Percentiles rank a stretch among this genome's conserved stretches.
These are phyloP conservation scores for Toxostoma redivivum DNA, from an alignment of 2,113 vertebrate genomes.

Conservation along the genomic window DNA sequence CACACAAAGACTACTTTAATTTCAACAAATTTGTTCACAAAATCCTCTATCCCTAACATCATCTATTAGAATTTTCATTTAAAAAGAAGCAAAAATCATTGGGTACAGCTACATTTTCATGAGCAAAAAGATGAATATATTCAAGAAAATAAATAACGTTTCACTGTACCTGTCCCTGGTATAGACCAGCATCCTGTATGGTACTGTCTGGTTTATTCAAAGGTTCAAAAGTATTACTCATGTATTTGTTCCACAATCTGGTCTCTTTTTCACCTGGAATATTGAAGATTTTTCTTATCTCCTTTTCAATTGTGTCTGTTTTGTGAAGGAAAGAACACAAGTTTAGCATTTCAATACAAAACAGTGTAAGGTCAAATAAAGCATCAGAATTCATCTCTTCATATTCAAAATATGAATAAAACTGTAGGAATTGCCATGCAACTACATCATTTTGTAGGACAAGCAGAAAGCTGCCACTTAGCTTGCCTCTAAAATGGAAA, in stretches of 20 bases:
- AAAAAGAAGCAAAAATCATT: background rate
- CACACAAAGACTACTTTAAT: background rate
- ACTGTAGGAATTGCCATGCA: background rate
- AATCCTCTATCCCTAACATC: background rate
- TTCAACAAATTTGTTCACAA: background rate
- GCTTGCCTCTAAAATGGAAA: background rate
- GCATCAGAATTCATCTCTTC: background rate
- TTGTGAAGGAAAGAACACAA: conserved; percentile 40
- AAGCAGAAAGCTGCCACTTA: background rate
- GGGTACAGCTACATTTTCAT: background rate
- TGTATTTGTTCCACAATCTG: conserved; percentile 98
- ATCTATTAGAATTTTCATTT: background rate
- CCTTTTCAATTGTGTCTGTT: conserved; percentile 94
- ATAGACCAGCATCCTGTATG: conserved; percentile 97
- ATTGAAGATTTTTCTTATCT: conserved; percentile 97
- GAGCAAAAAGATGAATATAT: accelerated
- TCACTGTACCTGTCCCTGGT: conserved; percentile 93
- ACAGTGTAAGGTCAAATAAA: background rate
- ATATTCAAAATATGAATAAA: background rate
- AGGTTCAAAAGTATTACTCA: conserved; percentile 99
- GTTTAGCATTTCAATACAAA: background rate
- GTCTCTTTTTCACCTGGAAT: conserved; percentile 96
- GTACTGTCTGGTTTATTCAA: conserved; percentile 98
- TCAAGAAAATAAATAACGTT: background rate
- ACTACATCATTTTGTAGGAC: background rate